Evolutionary conservation across 2,113 vertebrate species (phyloP), one percentile per base, ranked within the genome.

Genomic region (Phasianus colchicus): DNA sequence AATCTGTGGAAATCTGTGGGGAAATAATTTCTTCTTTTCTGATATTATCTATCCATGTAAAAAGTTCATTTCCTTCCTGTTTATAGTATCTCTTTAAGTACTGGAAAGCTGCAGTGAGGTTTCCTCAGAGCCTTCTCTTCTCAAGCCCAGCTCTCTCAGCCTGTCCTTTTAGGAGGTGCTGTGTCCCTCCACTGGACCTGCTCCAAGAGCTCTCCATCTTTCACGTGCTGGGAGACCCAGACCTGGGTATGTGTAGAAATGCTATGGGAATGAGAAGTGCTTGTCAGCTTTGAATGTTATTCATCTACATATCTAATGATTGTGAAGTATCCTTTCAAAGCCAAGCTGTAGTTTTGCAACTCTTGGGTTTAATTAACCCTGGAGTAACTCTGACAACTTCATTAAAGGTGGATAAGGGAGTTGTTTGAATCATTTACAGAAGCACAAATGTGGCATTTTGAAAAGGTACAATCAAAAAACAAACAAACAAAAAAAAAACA

Each of bases 291-390:
- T 83, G 32, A 71, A 47, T 74, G 42, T 76, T 89, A 70, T 73
- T 93, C 27, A 58, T 76, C 48, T 57, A 66, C 18, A 36, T 63
- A 79, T 70, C 22, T 21, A 83, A 65, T 18, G n/a, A 14, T 76
- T 85, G 55, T 36, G 16, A 80, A 42, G 66, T 20, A 67, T 64
- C 42, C 19, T 77, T 14, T 88, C 78, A 55, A 64, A 65, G 24
- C 32, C 24, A 36, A n/a, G 10, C 12, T 70, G 45, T 84, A 60
- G 55, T 50, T 79, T 66, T 4, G 4, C 77, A 24, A 24, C 63
- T 86, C 50, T 88, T 83, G 67, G 45, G 45, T 86, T 88, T 95
- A 89, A 88, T 86, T 89, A 91, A 76, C 82, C 82, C 48, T 65
- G 5, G n/a, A 88, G 10, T 29, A 78, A 66, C 30, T 57, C 78